Percentiles rank a stretch among this genome's conserved stretches.
These are phyloP conservation scores for Microcebus griseorufus DNA, from an alignment of 2,113 vertebrate genomes.

Conservation along the genomic window DNA sequence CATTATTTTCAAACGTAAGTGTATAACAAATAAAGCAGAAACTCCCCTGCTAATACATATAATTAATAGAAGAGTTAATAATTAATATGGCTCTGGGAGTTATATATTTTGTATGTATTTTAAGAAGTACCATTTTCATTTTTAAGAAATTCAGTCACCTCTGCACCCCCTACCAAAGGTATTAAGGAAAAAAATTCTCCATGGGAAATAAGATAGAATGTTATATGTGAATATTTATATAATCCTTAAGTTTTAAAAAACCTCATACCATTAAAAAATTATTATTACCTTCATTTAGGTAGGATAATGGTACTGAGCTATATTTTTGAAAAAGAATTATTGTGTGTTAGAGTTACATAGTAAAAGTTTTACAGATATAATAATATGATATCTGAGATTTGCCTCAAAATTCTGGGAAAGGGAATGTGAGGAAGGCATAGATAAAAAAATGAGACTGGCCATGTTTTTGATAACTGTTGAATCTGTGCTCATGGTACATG, in stretches of 20 bases:
- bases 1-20: constrained; percentile 32
- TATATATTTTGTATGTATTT: neutral
- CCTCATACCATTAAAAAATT: neutral
- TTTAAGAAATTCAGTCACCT: neutral
- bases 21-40: constrained; percentile 11
- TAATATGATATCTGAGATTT: neutral
- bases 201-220: constrained; percentile 11
- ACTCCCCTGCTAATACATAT: neutral
- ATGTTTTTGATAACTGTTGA: neutral
- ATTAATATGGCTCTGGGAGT: neutral
- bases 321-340: neutral
- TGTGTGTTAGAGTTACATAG: neutral
- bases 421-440: neutral
- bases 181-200: neutral
- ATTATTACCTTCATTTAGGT: neutral
- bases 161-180: neutral
- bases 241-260: neutral
- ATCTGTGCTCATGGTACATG: neutral
- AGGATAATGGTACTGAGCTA: neutral
- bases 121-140: constrained; percentile 32
- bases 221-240: neutral
- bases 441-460: neutral
- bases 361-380: constrained; percentile 9
- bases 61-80: neutral
- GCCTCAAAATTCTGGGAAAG: constrained; percentile 3